Conservation (phyloP, 2,113 vertebrate species). For the Nibea coibor region DNA sequence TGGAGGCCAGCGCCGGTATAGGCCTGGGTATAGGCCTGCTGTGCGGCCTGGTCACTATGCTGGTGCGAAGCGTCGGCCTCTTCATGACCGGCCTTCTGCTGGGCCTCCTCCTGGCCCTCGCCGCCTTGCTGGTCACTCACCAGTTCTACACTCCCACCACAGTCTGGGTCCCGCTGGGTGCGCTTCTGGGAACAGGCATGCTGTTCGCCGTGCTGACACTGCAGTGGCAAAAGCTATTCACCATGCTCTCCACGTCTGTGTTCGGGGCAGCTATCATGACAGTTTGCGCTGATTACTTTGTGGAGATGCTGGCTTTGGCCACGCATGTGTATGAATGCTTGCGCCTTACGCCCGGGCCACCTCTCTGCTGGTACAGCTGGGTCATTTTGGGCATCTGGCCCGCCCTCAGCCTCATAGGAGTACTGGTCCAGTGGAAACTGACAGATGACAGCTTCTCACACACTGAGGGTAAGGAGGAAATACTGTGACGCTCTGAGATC, state of each 20-base stretch:
- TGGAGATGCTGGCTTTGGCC: conserved; percentile 87
- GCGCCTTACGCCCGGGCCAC: conserved; percentile 80
- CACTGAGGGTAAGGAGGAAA: conserved; percentile 82
- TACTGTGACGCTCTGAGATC: background rate
- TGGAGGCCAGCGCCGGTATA: conserved; percentile 90
- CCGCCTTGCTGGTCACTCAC: conserved; percentile 83
- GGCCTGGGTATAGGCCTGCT: conserved; percentile 91
- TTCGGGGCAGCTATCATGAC: conserved; percentile 89
- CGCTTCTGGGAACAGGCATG: conserved; percentile 86
- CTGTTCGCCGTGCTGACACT: conserved; percentile 89
- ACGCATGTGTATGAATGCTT: conserved; percentile 83
- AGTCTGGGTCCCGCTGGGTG: conserved; percentile 89
- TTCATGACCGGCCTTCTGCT: conserved; percentile 92
- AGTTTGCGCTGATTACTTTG: conserved; percentile 88
- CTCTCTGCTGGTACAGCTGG: conserved; percentile 93
- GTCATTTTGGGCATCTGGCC: conserved; percentile 90
- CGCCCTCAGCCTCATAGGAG: conserved; percentile 85
- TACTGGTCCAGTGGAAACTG: conserved; percentile 90
- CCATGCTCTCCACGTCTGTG: conserved; percentile 87
- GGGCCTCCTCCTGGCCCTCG: conserved; percentile 87
- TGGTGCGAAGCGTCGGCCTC: conserved; percentile 91
- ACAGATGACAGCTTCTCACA: conserved; percentile 87
- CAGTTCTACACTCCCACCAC: conserved; percentile 87
- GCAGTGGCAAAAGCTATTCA: conserved; percentile 89
- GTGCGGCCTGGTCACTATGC: conserved; percentile 91